A percentile compares a stretch with the other conserved stretches of the same genome.
phyloP scores from a whole-genome alignment of 2,797 vertebrate species.

The Myoxocephalus aenaeus region DNA sequence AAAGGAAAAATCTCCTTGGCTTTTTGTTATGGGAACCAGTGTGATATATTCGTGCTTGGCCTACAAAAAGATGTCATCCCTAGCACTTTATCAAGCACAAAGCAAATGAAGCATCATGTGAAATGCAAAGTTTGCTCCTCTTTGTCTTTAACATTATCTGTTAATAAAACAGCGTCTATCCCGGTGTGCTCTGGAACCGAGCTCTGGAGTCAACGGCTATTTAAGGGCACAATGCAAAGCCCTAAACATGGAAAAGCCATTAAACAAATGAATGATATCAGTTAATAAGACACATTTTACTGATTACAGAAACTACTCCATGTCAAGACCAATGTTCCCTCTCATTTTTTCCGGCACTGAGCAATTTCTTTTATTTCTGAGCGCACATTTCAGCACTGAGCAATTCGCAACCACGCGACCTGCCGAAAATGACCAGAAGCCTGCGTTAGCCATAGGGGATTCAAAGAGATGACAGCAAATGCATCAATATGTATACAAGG shows the following conservation, averaged over 20 bases:
- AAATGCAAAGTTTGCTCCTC: not conserved
- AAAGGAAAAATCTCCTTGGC: not conserved
- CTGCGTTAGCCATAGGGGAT: no score
- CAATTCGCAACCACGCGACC: no score
- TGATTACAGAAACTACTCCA: constrained; percentile 7
- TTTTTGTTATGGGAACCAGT: not conserved
- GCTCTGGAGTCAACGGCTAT: not conserved
- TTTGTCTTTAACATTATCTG: not conserved
- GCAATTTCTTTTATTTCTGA: no score
- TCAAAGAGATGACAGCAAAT: no score
- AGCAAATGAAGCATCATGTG: not conserved
- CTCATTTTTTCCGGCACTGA: no score
- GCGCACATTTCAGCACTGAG: no score
- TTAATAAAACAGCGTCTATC: not conserved
- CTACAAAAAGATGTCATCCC: not conserved
- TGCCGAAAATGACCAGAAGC: no score
- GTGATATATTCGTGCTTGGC: not conserved
- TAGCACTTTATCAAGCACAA: not conserved
- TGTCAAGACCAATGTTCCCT: no score
- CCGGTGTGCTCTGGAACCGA: not conserved
- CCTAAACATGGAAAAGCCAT: not conserved
- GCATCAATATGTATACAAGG: no score
- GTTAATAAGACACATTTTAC: constrained; percentile 2
- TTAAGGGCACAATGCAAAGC: not conserved
- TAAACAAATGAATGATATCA: constrained; percentile 3